A percentile compares a stretch with the other conserved stretches of the same genome.
Conservation (phyloP, 1,140 invertebrate species). For the Diachasmimorpha longicaudata region DNA sequence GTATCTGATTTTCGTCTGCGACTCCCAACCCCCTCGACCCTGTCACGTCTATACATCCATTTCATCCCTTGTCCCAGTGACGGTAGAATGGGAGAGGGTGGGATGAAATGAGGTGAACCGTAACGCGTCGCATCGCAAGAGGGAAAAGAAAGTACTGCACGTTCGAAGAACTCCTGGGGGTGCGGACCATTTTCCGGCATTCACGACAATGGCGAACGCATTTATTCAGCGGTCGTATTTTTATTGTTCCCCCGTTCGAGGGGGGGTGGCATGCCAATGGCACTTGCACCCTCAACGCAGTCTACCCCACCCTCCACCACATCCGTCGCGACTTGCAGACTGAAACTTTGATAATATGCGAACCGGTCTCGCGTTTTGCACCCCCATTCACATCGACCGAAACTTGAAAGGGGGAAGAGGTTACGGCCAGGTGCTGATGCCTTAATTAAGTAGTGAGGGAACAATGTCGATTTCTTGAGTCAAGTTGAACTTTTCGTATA, state of each 20-base stretch:
- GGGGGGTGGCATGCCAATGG: background rate
- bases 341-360: slow-evolving; percentile 52
- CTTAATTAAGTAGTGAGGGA: slow-evolving; percentile 43
- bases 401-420: slow-evolving; percentile 10
- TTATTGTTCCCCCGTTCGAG: slow-evolving; percentile 37
- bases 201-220: slow-evolving; percentile 35
- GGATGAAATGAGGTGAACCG: slow-evolving; percentile 20
- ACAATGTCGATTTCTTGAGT: slow-evolving; percentile 5
- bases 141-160: background rate
- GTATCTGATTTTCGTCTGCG: slow-evolving; percentile 12
- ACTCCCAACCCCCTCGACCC: slow-evolving; percentile 21
- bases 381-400: background rate
- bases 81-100: background rate
- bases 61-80: background rate
- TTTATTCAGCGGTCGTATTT: slow-evolving; percentile 42
- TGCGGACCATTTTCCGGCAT: slow-evolving; percentile 14
- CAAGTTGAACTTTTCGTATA: background rate
- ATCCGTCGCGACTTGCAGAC: background rate
- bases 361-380: background rate
- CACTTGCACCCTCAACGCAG: background rate
- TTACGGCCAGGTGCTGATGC: slow-evolving; percentile 29
- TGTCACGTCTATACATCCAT: slow-evolving; percentile 35
- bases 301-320: background rate
- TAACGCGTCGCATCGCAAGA: background rate
- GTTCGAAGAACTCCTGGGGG: slow-evolving; percentile 23